Evolutionary conservation across 2,797 vertebrate genomes (phyloP).

Genomic region (Moxostoma hubbsi): DNA sequence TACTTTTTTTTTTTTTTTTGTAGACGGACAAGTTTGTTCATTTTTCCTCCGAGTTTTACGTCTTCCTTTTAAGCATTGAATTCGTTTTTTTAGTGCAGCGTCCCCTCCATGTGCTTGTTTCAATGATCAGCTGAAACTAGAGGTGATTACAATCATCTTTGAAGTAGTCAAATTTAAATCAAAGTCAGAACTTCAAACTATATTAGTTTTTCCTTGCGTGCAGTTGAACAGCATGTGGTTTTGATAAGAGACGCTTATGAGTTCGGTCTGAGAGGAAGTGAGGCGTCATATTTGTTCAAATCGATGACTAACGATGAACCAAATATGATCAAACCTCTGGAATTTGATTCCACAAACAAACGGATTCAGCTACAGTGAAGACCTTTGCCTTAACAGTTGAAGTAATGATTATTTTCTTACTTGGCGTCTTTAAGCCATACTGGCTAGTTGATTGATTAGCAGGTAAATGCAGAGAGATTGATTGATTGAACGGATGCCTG

Average conservation of each 20-base stretch:
- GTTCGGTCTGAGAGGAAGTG: conserved; percentile 42
- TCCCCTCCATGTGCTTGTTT: conserved; percentile 36
- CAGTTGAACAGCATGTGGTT: conserved; percentile 35
- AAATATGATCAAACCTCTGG: conserved; percentile 50
- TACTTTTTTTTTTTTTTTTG: conserved; percentile 44
- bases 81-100: conserved; percentile 52
- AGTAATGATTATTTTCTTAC: conserved; percentile 64
- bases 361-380: conserved; percentile 58
- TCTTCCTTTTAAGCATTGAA: conserved; percentile 82
- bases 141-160: conserved; percentile 32
- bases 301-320: conserved; percentile 45
- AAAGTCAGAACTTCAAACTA: conserved; percentile 23
- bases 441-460: conserved; percentile 65
- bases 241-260: conserved; percentile 21
- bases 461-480: conserved; percentile 55
- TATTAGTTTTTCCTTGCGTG: conserved; percentile 39
- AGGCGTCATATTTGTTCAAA: conserved; percentile 62
- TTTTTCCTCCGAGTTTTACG: conserved; percentile 69
- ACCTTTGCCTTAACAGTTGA: conserved; percentile 80
- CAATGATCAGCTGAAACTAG: conserved; percentile 2
- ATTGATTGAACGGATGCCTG: conserved; percentile 45
- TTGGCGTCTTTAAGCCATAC: conserved; percentile 74
- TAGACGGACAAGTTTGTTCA: conserved; percentile 61
- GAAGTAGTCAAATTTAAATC: conserved; percentile 28
- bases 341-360: conserved; percentile 55